These are phyloP conservation scores for Hypomesus transpacificus DNA, from an alignment of 2,113 vertebrate species.

Conservation along the genomic window DNA sequence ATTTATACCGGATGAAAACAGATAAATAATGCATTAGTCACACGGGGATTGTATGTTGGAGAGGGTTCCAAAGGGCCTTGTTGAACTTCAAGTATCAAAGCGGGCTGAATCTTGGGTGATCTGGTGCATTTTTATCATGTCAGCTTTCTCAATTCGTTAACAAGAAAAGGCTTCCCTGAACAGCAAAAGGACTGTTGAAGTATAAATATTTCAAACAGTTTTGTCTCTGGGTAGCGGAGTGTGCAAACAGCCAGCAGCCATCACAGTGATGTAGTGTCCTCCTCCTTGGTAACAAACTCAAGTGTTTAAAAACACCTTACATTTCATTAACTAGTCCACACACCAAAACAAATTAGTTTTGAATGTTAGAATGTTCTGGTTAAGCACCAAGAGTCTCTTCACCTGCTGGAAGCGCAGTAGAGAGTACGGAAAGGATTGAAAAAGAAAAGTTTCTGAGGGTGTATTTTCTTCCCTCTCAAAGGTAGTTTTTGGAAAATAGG, in stretches of 20 bases:
- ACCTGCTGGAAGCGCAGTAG: slow-evolving; percentile 19
- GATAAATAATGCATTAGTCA: slow-evolving; percentile 59
- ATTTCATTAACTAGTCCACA: too few relatives aligned
- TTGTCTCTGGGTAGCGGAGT: slow-evolving; percentile 22
- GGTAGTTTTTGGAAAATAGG: slow-evolving; percentile 36
- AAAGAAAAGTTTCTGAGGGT: neutral
- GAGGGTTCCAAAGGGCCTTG: slow-evolving; percentile 29
- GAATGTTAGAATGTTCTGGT: neutral
- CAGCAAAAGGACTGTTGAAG: slow-evolving; percentile 1
- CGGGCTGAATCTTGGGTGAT: slow-evolving; percentile 12
- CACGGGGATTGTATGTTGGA: slow-evolving; percentile 29
- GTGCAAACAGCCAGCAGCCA: slow-evolving; percentile 34
- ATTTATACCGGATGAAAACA: slow-evolving; percentile 39
- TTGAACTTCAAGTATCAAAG: slow-evolving; percentile 34
- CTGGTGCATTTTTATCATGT: slow-evolving; percentile 17
- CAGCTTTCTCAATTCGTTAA: slow-evolving; percentile 27
- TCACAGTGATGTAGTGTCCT: neutral
- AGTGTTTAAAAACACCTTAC: too few relatives aligned
- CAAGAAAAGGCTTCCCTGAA: slow-evolving; percentile 22
- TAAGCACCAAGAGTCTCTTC: slow-evolving; percentile 4
- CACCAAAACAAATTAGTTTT: too few relatives aligned
- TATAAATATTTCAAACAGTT: slow-evolving; percentile 31
- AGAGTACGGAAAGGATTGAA: neutral
- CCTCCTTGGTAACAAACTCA: too few relatives aligned
- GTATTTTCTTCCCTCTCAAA: neutral